phyloP scores from a whole-genome alignment of 2,888 invertebrate species.

The Nowickia ferox region DNA sequence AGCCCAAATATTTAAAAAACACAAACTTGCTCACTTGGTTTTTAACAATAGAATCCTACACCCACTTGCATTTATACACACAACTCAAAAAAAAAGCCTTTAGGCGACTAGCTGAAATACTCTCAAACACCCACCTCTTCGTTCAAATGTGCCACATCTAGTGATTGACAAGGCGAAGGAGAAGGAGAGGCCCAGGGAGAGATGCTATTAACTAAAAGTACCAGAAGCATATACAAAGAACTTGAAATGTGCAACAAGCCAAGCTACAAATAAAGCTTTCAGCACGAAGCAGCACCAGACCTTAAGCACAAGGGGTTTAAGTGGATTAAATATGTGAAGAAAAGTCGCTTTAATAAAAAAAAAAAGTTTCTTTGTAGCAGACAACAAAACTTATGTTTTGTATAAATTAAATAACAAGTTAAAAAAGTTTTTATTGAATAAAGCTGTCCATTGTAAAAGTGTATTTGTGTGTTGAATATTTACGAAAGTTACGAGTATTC shows the following conservation, averaged over 20 bases:
- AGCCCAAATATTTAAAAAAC: slow-evolving; percentile 24
- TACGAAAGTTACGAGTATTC: background rate
- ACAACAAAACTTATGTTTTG: background rate
- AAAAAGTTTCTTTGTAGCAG: background rate
- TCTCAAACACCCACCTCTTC: background rate
- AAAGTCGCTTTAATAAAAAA: background rate
- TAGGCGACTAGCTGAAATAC: slow-evolving; percentile 46
- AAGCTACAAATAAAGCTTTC: slow-evolving; percentile 3
- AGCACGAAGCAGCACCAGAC: background rate
- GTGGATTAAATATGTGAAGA: background rate
- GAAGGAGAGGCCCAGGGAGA: background rate
- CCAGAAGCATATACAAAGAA: slow-evolving; percentile 30
- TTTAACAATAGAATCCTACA: background rate
- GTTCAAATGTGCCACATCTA: background rate
- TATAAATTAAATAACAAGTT: slow-evolving; percentile 17
- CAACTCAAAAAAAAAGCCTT: slow-evolving; percentile 2
- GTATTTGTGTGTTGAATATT: background rate
- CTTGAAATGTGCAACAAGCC: slow-evolving; percentile 47
- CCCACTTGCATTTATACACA: background rate
- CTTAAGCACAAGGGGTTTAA: slow-evolving; percentile 25
- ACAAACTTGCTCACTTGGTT: background rate
- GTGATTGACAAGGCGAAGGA: background rate
- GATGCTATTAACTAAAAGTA: slow-evolving; percentile 4
- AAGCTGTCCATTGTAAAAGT: background rate
- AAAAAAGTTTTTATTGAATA: background rate